A percentile compares a stretch with the other conserved stretches of the same genome.
Conservation (phyloP, 2,797 vertebrate species). For the Merluccius polli region DNA sequence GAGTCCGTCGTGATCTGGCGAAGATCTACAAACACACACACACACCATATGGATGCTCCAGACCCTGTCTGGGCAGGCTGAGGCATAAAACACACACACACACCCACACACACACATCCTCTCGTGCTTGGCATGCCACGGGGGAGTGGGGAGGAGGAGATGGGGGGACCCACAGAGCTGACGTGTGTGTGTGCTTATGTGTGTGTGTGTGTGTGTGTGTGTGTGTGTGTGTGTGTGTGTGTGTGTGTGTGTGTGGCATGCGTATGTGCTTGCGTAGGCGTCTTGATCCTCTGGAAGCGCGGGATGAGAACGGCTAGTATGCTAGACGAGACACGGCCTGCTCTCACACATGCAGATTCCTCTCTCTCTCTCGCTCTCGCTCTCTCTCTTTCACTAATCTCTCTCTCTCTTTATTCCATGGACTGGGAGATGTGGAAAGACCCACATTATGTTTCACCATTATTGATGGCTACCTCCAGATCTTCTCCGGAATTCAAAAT, state of each 20-base stretch:
- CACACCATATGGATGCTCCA: constrained; percentile 27
- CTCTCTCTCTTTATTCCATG: too few species aligned
- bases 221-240: too few species aligned
- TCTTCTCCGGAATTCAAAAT: too few species aligned
- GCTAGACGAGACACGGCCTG: constrained; percentile 1
- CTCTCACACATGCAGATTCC: too few species aligned
- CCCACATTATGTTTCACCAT: too few species aligned
- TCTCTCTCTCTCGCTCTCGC: too few species aligned
- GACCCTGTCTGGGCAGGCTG: constrained; percentile 18
- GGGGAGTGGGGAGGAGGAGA: constrained; percentile 2
- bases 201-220: too few species aligned
- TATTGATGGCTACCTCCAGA: too few species aligned
- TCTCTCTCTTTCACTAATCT: neutral
- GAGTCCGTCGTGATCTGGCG: too few species aligned
- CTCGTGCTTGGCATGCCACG: constrained; percentile 10
- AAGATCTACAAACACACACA: too few species aligned
- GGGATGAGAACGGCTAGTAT: neutral
- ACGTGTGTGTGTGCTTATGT: too few species aligned
- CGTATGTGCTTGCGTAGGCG: neutral
- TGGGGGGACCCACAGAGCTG: neutral
- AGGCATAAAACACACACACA: constrained; percentile 5
- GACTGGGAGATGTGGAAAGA: neutral
- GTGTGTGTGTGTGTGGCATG: neutral
- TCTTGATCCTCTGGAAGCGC: neutral
- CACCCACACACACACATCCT: neutral